Percentiles rank a stretch among this genome's conserved stretches.
Evolutionary conservation across 1,140 invertebrate genomes (phyloP).

Genomic region (Stratiolaelaps scimitus): DNA sequence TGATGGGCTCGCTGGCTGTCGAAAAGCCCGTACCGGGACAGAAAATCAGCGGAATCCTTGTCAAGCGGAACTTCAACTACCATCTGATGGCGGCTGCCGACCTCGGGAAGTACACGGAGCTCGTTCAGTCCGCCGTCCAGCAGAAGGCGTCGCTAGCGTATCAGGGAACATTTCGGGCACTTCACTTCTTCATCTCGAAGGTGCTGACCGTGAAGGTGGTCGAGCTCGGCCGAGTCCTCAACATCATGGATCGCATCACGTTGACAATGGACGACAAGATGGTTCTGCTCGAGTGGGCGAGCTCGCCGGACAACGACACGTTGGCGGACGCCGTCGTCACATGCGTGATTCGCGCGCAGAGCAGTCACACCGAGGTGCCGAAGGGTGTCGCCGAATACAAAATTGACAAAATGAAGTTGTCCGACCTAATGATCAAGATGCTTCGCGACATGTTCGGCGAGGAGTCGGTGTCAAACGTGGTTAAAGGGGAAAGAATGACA

Average conservation of each 20-base stretch:
- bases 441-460: slow-evolving; percentile 89
- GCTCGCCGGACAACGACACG: slow-evolving; percentile 91
- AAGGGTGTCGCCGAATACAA: slow-evolving; percentile 31
- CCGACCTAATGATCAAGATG: slow-evolving; percentile 82
- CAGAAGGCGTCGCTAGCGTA: slow-evolving; percentile 81
- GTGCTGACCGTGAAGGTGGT: slow-evolving; percentile 65
- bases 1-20: slow-evolving; percentile 78
- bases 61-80: slow-evolving; percentile 97
- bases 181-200: slow-evolving; percentile 69
- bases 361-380: slow-evolving; percentile 1
- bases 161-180: slow-evolving; percentile 57
- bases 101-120: slow-evolving; percentile 87
- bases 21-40: slow-evolving; percentile 62
- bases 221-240: slow-evolving; percentile 54
- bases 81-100: slow-evolving; percentile 82
- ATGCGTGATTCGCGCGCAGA: slow-evolving; percentile 29
- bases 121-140: slow-evolving; percentile 78
- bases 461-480: slow-evolving; percentile 82
- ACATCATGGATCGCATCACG: slow-evolving; percentile 57
- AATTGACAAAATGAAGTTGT: slow-evolving; percentile 38
- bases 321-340: slow-evolving; percentile 84
- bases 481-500: slow-evolving; percentile 73
- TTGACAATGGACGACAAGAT: slow-evolving; percentile 69
- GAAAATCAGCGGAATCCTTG: slow-evolving; percentile 76
- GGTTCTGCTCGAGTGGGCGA: slow-evolving; percentile 79